phyloP scores from a whole-genome alignment of 2,888 invertebrate species.

The Leucoma salicis region DNA sequence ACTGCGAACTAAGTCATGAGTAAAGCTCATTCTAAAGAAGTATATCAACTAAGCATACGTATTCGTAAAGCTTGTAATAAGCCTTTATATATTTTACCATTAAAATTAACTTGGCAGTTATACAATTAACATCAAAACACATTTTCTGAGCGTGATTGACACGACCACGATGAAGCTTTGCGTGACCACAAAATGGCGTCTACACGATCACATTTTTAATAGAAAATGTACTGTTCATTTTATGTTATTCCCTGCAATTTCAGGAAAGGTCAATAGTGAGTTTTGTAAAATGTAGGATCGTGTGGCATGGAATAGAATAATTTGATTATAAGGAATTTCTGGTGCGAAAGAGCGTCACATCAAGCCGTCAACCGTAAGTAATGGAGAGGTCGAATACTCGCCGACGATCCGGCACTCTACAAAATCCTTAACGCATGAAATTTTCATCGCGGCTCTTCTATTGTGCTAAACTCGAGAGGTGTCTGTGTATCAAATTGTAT shows the following conservation, averaged over 20 bases:
- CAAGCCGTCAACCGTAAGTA: slow-evolving; percentile 51
- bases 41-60: no score
- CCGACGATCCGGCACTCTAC: slow-evolving; percentile 41
- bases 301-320: slow-evolving; percentile 42
- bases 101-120: neutral
- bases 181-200: slow-evolving; percentile 23
- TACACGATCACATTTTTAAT: slow-evolving; percentile 9
- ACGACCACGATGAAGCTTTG: slow-evolving; percentile 23
- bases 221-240: slow-evolving; percentile 21
- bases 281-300: slow-evolving; percentile 26
- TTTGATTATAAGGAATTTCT: slow-evolving; percentile 46
- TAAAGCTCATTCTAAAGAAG: no score
- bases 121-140: slow-evolving; percentile 16
- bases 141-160: slow-evolving; percentile 30
- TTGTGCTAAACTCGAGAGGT: slow-evolving; percentile 40
- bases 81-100: neutral
- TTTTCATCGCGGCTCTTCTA: slow-evolving; percentile 46
- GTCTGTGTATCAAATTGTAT: slow-evolving; percentile 40
- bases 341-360: slow-evolving; percentile 37
- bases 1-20: no score
- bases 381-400: slow-evolving; percentile 60
- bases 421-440: slow-evolving; percentile 56
- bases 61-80: no score
- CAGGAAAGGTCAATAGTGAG: slow-evolving; percentile 22
- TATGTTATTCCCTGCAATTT: slow-evolving; percentile 21